Evolutionary conservation across 2,113 vertebrate genomes (phyloP).

Genomic region (Aspiorhynchus laticeps): DNA sequence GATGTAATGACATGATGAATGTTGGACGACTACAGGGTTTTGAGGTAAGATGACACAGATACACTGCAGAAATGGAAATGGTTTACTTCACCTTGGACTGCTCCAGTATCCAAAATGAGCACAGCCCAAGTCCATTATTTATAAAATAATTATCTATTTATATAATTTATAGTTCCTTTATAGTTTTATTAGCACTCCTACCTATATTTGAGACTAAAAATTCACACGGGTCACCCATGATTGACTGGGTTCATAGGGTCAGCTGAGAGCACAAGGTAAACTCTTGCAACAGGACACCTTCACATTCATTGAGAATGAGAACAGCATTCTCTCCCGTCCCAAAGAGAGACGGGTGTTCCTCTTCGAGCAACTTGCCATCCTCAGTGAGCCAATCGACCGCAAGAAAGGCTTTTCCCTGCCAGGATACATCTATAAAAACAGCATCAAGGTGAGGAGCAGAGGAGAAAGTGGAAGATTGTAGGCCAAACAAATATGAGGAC

Average conservation of each 20-base stretch:
- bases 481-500: background rate
- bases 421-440: constrained; percentile 87
- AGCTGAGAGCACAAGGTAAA: constrained; percentile 89
- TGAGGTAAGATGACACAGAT: constrained; percentile 74
- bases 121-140: background rate
- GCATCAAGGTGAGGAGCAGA: constrained; percentile 82
- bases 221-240: background rate
- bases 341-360: constrained; percentile 87
- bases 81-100: constrained; percentile 7
- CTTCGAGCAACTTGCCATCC: constrained; percentile 89
- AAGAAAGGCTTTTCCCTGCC: constrained; percentile 82
- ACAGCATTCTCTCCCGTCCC: constrained; percentile 74
- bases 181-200: constrained; percentile 8
- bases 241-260: constrained; percentile 74
- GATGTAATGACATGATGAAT: constrained; percentile 92
- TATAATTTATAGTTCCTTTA: background rate
- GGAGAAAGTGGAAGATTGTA: background rate
- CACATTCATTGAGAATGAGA: constrained; percentile 81
- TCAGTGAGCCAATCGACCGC: constrained; percentile 88
- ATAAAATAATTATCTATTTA: background rate
- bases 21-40: constrained; percentile 88
- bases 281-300: constrained; percentile 90
- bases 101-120: background rate
- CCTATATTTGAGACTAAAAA: background rate
- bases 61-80: background rate